A percentile compares a stretch with the other conserved stretches of the same genome.
These are phyloP conservation scores for Actias luna DNA, from an alignment of 2,888 invertebrate genomes.

Conservation along the genomic window DNA sequence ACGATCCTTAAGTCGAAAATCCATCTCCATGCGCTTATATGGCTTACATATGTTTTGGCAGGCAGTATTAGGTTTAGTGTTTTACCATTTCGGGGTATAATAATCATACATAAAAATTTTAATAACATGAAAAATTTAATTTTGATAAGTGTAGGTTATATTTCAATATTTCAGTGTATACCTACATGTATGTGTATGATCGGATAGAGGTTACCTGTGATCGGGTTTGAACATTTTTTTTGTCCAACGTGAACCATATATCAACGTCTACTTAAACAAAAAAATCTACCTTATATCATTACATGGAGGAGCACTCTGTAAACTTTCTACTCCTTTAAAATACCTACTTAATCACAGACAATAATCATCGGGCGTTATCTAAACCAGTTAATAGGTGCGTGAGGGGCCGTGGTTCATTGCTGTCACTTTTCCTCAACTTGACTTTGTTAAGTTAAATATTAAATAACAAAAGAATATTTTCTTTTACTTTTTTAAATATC, in stretches of 20 bases:
- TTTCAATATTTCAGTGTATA: too few relatives aligned
- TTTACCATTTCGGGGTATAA: too few relatives aligned
- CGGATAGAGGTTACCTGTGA: background rate
- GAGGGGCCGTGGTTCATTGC: slow-evolving; percentile 7
- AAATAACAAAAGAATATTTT: background rate
- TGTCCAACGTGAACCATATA: slow-evolving; percentile 1
- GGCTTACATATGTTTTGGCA: too few relatives aligned
- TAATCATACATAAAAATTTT: background rate
- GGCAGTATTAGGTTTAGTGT: too few relatives aligned
- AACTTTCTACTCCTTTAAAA: slow-evolving; percentile 6
- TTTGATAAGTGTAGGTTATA: background rate
- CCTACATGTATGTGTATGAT: background rate
- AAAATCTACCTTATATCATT: slow-evolving; percentile 5
- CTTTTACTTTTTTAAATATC: background rate
- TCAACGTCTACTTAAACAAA: slow-evolving; percentile 1
- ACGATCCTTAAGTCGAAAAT: too few relatives aligned
- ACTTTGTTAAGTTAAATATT: background rate
- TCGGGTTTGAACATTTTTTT: background rate
- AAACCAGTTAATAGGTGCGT: background rate
- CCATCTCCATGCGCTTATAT: too few relatives aligned
- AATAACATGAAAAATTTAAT: background rate
- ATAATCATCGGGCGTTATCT: slow-evolving; percentile 10
- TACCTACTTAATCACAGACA: background rate
- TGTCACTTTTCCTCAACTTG: background rate
- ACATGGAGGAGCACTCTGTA: background rate